Evolutionary conservation across 1,140 invertebrate species (phyloP).

Genomic region (Ostrea denselamellosa): DNA sequence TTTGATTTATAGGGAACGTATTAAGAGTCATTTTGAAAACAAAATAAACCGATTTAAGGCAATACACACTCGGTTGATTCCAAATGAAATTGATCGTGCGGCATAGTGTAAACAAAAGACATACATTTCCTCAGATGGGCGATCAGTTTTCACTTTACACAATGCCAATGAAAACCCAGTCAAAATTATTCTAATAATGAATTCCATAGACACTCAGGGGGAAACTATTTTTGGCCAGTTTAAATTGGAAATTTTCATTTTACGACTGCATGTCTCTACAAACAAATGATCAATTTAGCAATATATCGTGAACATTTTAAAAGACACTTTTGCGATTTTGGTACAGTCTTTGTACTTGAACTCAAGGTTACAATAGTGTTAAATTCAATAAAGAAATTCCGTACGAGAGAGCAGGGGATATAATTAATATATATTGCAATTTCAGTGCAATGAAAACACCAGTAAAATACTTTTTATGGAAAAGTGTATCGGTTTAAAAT

Average conservation of each 20-base stretch:
- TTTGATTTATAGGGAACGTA: no score
- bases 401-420: background rate
- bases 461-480: slow-evolving; percentile 10
- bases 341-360: background rate
- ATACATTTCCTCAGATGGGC: background rate
- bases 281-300: background rate
- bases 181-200: background rate
- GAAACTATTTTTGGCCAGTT: background rate
- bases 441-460: background rate
- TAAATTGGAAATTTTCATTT: background rate
- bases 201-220: background rate
- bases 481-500: background rate
- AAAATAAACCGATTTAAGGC: background rate
- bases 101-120: background rate
- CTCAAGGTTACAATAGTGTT: background rate
- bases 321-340: background rate
- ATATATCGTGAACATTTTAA: background rate
- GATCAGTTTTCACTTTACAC: background rate
- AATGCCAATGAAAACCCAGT: background rate
- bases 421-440: background rate
- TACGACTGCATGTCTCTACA: background rate
- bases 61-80: background rate
- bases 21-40: background rate
- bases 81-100: background rate
- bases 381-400: background rate